These are phyloP conservation scores for Camptogramma bilineatum DNA, from an alignment of 2,888 invertebrate genomes.

Conservation along the genomic window DNA sequence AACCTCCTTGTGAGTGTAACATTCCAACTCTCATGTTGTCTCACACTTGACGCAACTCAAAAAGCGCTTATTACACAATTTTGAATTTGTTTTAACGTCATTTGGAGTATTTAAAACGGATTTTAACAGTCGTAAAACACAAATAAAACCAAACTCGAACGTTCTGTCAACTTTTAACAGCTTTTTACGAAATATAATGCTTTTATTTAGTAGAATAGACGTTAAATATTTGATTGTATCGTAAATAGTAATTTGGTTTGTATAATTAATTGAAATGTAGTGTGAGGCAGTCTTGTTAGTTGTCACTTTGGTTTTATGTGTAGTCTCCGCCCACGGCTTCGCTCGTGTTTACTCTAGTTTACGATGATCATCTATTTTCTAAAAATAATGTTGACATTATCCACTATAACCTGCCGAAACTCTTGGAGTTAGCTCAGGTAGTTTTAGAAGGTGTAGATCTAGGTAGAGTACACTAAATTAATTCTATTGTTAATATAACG, in stretches of 20 bases:
- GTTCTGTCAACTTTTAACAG: constrained; percentile 18
- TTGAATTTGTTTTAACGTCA: constrained; percentile 1
- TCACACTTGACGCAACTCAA: not conserved
- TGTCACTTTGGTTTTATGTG: constrained; percentile 18
- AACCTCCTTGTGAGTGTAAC: no score
- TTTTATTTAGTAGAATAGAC: constrained; percentile 27
- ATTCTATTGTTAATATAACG: no score
- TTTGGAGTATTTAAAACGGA: constrained; percentile 18
- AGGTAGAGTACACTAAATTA: no score
- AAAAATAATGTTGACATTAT: no score
- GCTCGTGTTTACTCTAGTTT: not conserved
- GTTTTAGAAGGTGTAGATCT: no score
- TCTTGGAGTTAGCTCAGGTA: no score
- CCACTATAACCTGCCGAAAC: no score
- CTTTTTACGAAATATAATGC: constrained; percentile 11
- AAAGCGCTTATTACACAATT: constrained; percentile 2
- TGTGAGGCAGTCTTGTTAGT: constrained; percentile 33
- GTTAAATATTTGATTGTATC: constrained; percentile 50
- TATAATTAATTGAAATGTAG: constrained; percentile 55
- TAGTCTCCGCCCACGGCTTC: not conserved
- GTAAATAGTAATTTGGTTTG: constrained; percentile 54
- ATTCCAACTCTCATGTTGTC: not conserved
- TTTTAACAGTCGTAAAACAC: constrained; percentile 22
- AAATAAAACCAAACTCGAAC: constrained; percentile 18
- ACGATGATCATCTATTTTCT: not conserved